Evolutionary conservation across 2,113 vertebrate species (phyloP), one percentile per base, ranked within the genome.

Genomic region (Oryzias curvinotus): DNA sequence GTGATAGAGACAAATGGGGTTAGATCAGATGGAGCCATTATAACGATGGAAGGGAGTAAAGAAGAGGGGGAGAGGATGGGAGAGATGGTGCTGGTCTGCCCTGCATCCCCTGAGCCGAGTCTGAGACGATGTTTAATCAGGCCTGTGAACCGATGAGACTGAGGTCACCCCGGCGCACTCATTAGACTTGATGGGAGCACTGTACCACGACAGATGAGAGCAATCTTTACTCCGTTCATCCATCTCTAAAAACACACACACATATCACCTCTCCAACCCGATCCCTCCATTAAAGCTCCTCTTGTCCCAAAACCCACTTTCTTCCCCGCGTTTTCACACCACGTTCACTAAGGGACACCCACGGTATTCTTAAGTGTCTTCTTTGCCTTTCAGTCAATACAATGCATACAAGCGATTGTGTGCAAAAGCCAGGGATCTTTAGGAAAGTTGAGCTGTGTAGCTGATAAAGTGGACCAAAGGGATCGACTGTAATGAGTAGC

Each of bases 91-190:
- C 72, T 51, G 75, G 80, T 81, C 80, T 55, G 71, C 78, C 49
- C 25, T 43, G 54, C 60, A 45, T 80, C 85, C 82, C 74, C 68
- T 72, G 85, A 78, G 84, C 71, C 57, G 62, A 70, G 70, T 52
- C 75, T 19, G 84, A 86, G 90, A 81, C 78, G 60, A 81, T 87
- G 87, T 90, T 89, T 90, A 90, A 91, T 91, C 89, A 87, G 83
- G 82, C 82, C 80, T 71, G 74, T 87, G 87, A 90, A 85, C 86
- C 84, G 73, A 51, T 26, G 85, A 81, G 84, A 73, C 85, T 85
- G 83, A 89, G 89, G 90, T 91, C 90, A 90, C 75, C 82, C 53
- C 74, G 51, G 69, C 79, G 76, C 79, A 81, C 89, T 90, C 89
- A 90, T 91, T 91, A 90, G 78, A 83, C 84, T 80, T 86, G 83